These are phyloP conservation scores for Bombus pyrosoma DNA, from an alignment of 1,140 invertebrate genomes.

Conservation along the genomic window DNA sequence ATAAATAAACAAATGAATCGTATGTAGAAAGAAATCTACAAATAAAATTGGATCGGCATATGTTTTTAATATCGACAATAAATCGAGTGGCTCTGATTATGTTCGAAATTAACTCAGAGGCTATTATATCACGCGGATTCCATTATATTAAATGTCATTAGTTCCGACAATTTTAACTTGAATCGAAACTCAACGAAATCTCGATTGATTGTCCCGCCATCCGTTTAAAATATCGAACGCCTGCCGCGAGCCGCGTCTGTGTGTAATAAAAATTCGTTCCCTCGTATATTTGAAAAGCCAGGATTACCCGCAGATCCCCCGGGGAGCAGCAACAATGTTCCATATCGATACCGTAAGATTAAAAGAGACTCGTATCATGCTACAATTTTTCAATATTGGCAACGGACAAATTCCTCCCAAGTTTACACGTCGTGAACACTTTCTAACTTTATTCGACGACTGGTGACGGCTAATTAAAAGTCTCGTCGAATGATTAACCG, in stretches of 20 bases:
- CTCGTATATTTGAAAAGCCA: neutral
- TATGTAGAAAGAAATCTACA: too few relatives aligned
- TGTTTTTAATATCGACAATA: neutral
- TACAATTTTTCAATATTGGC: conserved; percentile 32
- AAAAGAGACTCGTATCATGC: neutral
- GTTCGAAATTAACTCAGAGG: neutral
- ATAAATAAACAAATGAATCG: neutral
- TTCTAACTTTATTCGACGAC: neutral
- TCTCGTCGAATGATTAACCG: neutral
- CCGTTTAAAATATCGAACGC: conserved; percentile 29
- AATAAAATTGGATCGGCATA: neutral
- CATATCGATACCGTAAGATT: conserved; percentile 12
- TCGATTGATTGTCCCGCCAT: conserved; percentile 8
- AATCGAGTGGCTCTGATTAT: neutral
- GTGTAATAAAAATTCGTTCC: neutral
- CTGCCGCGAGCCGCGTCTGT: too few relatives aligned
- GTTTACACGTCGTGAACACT: neutral
- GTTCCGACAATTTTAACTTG: neutral
- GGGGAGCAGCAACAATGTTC: conserved; percentile 11
- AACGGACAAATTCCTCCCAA: neutral
- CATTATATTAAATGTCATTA: conserved; percentile 4
- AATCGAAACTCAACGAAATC: neutral
- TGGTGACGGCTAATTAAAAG: neutral
- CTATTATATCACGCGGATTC: neutral
- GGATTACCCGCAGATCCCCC: conserved; percentile 18